phyloP scores from a whole-genome alignment of 2,113 vertebrate genomes.

The Eudyptes chrysolophus region DNA sequence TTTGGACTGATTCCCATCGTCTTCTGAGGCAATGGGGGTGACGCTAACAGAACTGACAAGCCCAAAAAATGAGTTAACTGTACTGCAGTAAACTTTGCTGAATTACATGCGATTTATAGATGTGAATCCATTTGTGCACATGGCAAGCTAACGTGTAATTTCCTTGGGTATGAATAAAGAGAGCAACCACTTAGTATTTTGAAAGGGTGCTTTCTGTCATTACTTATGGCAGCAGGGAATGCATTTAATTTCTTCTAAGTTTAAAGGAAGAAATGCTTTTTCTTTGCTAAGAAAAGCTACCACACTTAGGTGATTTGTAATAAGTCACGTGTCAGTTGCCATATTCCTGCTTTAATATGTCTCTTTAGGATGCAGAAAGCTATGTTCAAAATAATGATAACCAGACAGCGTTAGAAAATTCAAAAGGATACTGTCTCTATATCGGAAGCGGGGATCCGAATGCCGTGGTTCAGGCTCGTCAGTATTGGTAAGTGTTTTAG shows the following conservation, averaged over 20 bases:
- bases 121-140: neutral
- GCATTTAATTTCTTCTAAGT: neutral
- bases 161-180: neutral
- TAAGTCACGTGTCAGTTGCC: neutral
- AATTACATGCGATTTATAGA: neutral
- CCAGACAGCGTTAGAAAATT: constrained; percentile 17
- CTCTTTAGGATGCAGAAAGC: constrained; percentile 32
- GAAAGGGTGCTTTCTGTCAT: neutral
- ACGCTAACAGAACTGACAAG: neutral
- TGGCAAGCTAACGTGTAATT: neutral
- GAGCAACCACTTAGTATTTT: neutral
- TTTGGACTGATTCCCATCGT: neutral
- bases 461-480: too few species aligned
- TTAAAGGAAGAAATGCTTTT: neutral
- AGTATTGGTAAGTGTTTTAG: too few species aligned
- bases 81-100: neutral
- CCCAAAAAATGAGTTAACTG: neutral
- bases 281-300: neutral
- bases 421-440: neutral
- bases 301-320: neutral
- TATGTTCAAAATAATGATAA: neutral
- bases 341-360: neutral
- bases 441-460: too few species aligned
- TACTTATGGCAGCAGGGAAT: neutral
- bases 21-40: neutral